Evolutionary conservation across 2,888 invertebrate genomes (phyloP), one percentile per base, ranked within the genome.

Genomic region (Mythimna ferrago): DNA sequence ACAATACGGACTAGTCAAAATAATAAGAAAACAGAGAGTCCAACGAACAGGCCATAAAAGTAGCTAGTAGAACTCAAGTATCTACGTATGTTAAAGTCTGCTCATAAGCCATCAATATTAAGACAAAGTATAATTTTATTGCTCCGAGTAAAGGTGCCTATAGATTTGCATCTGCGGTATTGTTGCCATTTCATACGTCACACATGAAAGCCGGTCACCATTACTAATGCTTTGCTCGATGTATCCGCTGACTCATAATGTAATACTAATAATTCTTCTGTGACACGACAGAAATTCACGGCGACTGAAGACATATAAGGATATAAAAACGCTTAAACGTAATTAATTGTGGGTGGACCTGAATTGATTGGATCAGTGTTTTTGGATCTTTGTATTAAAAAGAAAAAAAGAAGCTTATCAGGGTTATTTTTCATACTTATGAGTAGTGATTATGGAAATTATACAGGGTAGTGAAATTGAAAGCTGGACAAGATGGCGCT

Each of bases 331-430:
- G 44, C 44, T 78, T 74, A 48, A 81, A 63, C 19, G 64, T 68
- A 71, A 74, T 84, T 56, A 68, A 83, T 86, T 84, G 76, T 78
- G 69, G 76, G 74, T 74, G 73, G 76, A 84, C 71, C 66, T 54
- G 58, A 67, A 83, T 85, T 66, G 72, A 84, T 78, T 72, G 57
- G 64, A 64, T 72, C 75, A 68, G 61, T 61, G 68, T 67, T 70
- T 77, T 78, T 35, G 6, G 56, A 58, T 72, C 14, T 71, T 71
- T 70, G 35, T 57, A 71, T 56, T 32, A 32, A 68, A 79, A 73
- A 56, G 3, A 1, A 16, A 16, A 80, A 56, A 74, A 41, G 48
- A 19, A 26, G 9, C 11, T 41, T 54, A 26, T 26, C 4, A 6
- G 0, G 21, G 7, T 48, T 26, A n/a, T 56, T 56, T 72, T 64